Evolutionary conservation across 2,888 invertebrate genomes (phyloP).

Genomic region (Linnaemya vulpina): DNA sequence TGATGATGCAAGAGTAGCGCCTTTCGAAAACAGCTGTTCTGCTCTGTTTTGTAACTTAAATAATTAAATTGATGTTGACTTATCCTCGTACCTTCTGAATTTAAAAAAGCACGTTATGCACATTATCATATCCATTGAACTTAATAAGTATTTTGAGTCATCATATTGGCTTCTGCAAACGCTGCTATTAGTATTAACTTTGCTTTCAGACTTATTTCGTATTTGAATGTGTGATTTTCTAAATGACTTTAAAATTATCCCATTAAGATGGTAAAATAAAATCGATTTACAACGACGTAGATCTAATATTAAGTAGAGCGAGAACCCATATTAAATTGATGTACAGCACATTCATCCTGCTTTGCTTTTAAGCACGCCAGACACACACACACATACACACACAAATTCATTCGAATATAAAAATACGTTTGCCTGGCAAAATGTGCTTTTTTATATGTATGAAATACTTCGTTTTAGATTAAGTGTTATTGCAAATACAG

Average conservation of each 20-base stretch:
- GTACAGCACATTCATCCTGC: constrained; percentile 27
- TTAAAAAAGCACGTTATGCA: too few relatives aligned
- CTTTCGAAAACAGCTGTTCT: too few relatives aligned
- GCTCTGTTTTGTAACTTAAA: too few relatives aligned
- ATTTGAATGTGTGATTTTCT: constrained; percentile 21
- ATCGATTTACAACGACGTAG: constrained; percentile 49
- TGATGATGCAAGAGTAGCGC: too few relatives aligned
- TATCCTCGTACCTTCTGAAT: too few relatives aligned
- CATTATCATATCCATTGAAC: too few relatives aligned
- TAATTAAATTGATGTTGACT: too few relatives aligned
- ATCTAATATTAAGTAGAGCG: constrained; percentile 25
- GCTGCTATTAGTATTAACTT: not conserved
- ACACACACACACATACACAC: not conserved
- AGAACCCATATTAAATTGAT: constrained; percentile 44
- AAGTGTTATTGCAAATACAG: not conserved
- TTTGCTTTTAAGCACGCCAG: constrained; percentile 7
- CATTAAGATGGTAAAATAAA: constrained; percentile 51
- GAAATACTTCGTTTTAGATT: constrained; percentile 10
- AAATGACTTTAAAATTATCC: constrained; percentile 60
- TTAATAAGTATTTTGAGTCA: not conserved
- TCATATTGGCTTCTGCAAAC: not conserved
- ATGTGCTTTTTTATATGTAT: constrained; percentile 5
- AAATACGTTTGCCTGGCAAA: not conserved
- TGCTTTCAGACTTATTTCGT: not conserved
- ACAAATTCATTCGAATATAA: not conserved